Evolutionary conservation across 2,113 vertebrate species (phyloP), one percentile per base, ranked within the genome.

Genomic region (Xerus inauris): DNA sequence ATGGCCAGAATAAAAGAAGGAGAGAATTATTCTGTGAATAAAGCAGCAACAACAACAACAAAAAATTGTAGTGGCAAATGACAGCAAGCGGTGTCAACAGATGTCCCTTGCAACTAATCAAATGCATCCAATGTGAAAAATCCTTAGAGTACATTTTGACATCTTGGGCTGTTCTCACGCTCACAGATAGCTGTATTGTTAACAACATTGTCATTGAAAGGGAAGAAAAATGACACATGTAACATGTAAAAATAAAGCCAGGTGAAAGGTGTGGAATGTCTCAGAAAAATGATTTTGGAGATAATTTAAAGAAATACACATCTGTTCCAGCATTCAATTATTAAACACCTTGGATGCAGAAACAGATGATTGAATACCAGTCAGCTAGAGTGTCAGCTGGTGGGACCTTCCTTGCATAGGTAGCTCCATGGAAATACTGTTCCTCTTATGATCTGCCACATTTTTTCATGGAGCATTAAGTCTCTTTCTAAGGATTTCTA

Each of bases 401-500:
- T 54, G 40, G 28, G 51, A 80, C 19, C 8, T 42, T 45, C 10
- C 5, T 16, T 9, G 6, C 40, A 3, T 24, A 89, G 64, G 42
- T 51, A 65, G 73, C 51, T 71, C 83, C 75, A 2, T 77, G 57
- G 91, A 89, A 95, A 92, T 69, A 45, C 24, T 40, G 1, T 71
- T 94, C 1, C 28, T 76, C 49, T 81, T 95, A 47, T 69, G 80
- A 86, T 87, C 81, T 87, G 72, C 64, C 16, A 40, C 30, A 19
- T 51, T 71, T 65, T 83, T 59, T 87, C 47, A 89, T 79, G 57
- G 73, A 95, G 35, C 79, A 84, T 75, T 93, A 81, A 85, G 62
- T 94, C 84, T 72, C 94, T 92, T 96, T 97, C 89, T 89, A 87
- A 96, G 79, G 82, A 88, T 93, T 95, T 96, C 82, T 86, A 87